A percentile compares a stretch with the other conserved stretches of the same genome.
These are phyloP conservation scores for Drosophila maculinotata DNA, from an alignment of 2,888 invertebrate genomes.

Conservation along the genomic window DNA sequence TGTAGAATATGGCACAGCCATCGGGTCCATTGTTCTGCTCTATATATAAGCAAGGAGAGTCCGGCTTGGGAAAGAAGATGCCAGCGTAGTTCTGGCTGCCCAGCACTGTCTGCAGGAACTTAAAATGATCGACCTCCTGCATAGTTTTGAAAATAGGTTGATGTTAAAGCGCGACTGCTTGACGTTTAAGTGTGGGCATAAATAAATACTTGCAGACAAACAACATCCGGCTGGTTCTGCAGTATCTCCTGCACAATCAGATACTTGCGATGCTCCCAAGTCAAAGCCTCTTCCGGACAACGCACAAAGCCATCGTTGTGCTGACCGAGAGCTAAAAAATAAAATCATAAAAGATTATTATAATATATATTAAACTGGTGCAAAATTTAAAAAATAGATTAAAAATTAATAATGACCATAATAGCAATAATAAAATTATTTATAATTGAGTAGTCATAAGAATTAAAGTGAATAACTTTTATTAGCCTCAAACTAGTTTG, in stretches of 20 bases:
- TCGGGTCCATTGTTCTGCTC: slow-evolving; percentile 91
- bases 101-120: slow-evolving; percentile 88
- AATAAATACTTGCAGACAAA: slow-evolving; percentile 88
- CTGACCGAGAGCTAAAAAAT: slow-evolving; percentile 87
- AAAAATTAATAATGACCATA: too few relatives aligned
- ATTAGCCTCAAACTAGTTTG: too few relatives aligned
- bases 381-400: too few relatives aligned
- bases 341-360: not conserved
- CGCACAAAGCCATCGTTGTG: slow-evolving; percentile 90
- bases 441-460: too few relatives aligned
- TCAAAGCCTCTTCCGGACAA: slow-evolving; percentile 89
- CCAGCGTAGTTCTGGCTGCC: slow-evolving; percentile 89
- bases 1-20: slow-evolving; percentile 91
- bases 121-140: slow-evolving; percentile 91
- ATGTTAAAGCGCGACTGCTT: slow-evolving; percentile 61
- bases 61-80: slow-evolving; percentile 90
- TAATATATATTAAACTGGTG: too few relatives aligned
- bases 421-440: too few relatives aligned
- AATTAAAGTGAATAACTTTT: too few relatives aligned
- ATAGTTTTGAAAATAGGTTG: not conserved
- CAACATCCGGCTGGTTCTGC: slow-evolving; percentile 88
- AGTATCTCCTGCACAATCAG: slow-evolving; percentile 90
- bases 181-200: not conserved
- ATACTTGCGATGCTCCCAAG: slow-evolving; percentile 89
- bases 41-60: slow-evolving; percentile 91